Evolutionary conservation across 2,797 vertebrate species (phyloP).

Genomic region (Mormyrops boulengeri): DNA sequence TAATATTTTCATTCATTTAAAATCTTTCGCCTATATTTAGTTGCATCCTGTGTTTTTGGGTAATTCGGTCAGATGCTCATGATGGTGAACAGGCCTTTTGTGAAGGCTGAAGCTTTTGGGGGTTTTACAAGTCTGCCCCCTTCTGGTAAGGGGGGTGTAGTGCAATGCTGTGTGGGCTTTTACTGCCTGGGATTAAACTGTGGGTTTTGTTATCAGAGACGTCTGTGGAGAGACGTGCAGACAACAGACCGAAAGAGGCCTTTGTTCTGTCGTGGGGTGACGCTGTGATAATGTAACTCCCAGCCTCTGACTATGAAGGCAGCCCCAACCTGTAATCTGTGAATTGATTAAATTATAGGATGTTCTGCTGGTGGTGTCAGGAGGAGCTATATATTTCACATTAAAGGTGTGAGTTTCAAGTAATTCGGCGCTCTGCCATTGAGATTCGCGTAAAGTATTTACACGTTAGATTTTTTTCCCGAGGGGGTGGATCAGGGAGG

Average conservation of each 20-base stretch:
- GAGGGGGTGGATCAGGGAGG: neutral
- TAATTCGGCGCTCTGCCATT: neutral
- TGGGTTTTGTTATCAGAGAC: neutral
- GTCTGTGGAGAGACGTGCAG: neutral
- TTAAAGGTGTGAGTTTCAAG: constrained; percentile 46
- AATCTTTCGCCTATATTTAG: neutral
- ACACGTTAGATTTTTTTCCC: neutral
- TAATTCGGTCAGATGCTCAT: constrained; percentile 34
- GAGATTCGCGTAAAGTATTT: neutral
- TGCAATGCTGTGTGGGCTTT: constrained; percentile 67
- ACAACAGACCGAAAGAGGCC: neutral
- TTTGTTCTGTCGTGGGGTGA: neutral
- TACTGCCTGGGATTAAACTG: neutral
- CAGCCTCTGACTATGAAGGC: neutral
- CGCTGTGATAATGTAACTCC: neutral
- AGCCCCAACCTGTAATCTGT: constrained; percentile 61
- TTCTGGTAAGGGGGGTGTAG: constrained; percentile 80
- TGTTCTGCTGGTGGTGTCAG: constrained; percentile 72
- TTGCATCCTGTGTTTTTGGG: neutral
- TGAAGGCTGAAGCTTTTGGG: neutral
- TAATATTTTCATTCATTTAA: neutral
- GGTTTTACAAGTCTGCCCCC: constrained; percentile 31
- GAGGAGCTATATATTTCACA: constrained; percentile 71
- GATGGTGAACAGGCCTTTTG: neutral
- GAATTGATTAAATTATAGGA: constrained; percentile 83